phyloP scores from a whole-genome alignment of 2,113 vertebrate species.

The Micromys minutus region DNA sequence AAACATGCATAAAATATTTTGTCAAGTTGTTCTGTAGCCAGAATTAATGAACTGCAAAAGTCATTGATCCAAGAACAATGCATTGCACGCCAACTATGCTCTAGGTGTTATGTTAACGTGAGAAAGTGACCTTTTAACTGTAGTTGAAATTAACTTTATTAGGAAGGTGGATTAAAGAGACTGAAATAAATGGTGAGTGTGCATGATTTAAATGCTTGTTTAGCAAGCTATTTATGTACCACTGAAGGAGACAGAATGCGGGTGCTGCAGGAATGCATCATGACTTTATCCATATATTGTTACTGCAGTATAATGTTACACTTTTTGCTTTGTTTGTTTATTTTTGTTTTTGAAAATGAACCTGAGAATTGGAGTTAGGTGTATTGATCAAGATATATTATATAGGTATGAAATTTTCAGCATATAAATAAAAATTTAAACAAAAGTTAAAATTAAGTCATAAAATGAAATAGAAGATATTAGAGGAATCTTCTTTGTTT shows the following conservation, averaged over 20 bases:
- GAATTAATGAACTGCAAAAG: neutral
- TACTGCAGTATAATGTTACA: too few relatives aligned
- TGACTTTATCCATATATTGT: neutral
- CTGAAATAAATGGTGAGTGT: neutral
- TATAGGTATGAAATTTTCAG: neutral
- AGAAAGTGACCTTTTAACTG: neutral
- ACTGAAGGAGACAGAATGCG: neutral
- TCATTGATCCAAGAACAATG: neutral
- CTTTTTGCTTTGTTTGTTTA: neutral
- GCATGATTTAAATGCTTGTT: neutral
- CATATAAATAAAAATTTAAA: neutral
- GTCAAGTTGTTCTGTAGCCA: neutral
- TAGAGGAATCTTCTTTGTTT: too few relatives aligned
- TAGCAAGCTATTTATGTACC: neutral
- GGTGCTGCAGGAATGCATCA: neutral
- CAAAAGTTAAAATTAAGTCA: neutral
- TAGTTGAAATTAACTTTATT: neutral
- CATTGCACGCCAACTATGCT: neutral
- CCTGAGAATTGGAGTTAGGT: too few relatives aligned
- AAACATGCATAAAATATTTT: neutral
- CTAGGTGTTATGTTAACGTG: neutral
- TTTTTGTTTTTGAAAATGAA: neutral
- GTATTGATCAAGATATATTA: neutral
- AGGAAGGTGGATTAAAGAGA: neutral
- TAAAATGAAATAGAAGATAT: neutral